Conservation (phyloP, 1,140 invertebrate species). For the Pseudomyrmex dendroicus region DNA sequence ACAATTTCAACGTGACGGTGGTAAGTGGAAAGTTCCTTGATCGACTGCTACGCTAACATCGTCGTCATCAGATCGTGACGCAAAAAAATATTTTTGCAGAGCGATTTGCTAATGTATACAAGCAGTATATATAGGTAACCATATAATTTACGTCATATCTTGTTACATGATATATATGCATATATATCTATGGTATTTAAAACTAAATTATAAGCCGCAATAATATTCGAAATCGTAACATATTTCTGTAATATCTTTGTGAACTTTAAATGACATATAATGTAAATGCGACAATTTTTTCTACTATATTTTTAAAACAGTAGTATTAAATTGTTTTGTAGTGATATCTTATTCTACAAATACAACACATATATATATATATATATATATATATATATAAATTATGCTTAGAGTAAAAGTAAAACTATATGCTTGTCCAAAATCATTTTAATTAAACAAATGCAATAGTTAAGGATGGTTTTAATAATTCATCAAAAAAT, state of each 20-base stretch:
- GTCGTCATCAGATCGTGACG: constrained; percentile 44
- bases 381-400: neutral
- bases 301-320: neutral
- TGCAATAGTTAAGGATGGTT: neutral
- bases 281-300: neutral
- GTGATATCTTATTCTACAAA: neutral
- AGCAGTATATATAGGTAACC: neutral
- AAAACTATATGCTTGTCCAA: neutral
- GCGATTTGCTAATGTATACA: neutral
- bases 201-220: constrained; percentile 5
- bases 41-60: constrained; percentile 3
- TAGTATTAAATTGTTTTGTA: neutral
- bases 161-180: too few species aligned
- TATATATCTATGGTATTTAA: neutral
- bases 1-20: constrained; percentile 41
- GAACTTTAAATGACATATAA: neutral
- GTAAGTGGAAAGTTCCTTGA: constrained; percentile 35
- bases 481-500: neutral
- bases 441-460: neutral
- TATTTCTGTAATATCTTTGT: neutral
- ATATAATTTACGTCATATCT: neutral
- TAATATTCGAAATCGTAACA: constrained; percentile 13
- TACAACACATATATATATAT: too few species aligned
- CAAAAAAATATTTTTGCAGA: constrained; percentile 36
- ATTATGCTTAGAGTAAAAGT: neutral